Evolutionary conservation across 2,113 vertebrate species (phyloP).

Genomic region (Gadus macrocephalus): DNA sequence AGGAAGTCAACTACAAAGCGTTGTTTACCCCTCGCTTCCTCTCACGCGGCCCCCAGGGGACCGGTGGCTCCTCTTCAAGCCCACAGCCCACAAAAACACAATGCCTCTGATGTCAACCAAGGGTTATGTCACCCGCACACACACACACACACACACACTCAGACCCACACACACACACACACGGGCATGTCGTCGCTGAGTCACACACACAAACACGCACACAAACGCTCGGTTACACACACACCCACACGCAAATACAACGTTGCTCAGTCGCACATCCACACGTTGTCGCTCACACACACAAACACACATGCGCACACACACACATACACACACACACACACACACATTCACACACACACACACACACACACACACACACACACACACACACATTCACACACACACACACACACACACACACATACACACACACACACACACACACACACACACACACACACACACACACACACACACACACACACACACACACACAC

Average conservation of each 20-base stretch:
- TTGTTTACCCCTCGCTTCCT: no score
- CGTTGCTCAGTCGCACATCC: neutral
- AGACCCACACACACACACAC: neutral
- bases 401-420: conserved; percentile 8
- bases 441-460: no score
- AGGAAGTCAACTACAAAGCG: no score
- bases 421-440: neutral
- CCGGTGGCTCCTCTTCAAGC: neutral
- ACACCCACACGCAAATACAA: conserved; percentile 18
- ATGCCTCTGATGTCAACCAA: neutral
- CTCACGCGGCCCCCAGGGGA: no score
- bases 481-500: conserved; percentile 2
- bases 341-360: conserved; percentile 7
- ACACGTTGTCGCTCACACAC: conserved; percentile 1
- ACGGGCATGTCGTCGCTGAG: neutral
- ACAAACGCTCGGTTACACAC: neutral
- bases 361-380: conserved; percentile 4
- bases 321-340: conserved; percentile 20
- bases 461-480: conserved; percentile 20
- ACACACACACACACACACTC: conserved; percentile 8
- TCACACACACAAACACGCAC: neutral
- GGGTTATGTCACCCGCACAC: neutral
- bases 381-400: conserved; percentile 13
- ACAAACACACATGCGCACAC: neutral
- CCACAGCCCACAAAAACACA: neutral